These are phyloP conservation scores for Clarias laeviceps DNA, from an alignment of 2,797 vertebrate genomes.

Conservation along the genomic window DNA sequence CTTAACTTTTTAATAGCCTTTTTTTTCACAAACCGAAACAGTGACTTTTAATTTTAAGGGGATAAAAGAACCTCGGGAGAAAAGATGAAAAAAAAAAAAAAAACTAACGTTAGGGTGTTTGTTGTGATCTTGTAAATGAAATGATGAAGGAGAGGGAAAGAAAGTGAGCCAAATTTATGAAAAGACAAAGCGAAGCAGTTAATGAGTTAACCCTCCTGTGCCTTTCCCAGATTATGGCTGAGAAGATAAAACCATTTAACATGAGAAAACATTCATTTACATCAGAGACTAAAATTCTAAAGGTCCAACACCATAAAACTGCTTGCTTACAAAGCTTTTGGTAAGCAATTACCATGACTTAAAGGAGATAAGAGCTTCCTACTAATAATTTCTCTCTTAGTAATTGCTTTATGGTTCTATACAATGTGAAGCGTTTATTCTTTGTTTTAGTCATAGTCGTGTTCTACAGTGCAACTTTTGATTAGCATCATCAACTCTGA, in stretches of 20 bases:
- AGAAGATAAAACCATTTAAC: background rate
- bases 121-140: constrained; percentile 30
- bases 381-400: background rate
- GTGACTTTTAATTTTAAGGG: background rate
- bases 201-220: constrained; percentile 6
- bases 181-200: constrained; percentile 25
- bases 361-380: background rate
- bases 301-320: background rate
- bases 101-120: background rate
- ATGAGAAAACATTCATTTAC: constrained; percentile 13
- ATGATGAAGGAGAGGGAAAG: constrained; percentile 14
- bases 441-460: background rate
- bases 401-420: background rate
- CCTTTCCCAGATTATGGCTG: background rate
- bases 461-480: background rate
- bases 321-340: background rate
- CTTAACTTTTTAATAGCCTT: background rate
- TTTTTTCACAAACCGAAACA: background rate
- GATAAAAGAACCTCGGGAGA: background rate
- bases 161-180: constrained; percentile 8
- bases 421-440: background rate
- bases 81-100: background rate
- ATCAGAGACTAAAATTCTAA: background rate
- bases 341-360: constrained; percentile 13
- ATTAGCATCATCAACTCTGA: background rate